Base-by-base conservation (phyloP, 2,797 vertebrate species). In the Octomys mimax region DNA sequence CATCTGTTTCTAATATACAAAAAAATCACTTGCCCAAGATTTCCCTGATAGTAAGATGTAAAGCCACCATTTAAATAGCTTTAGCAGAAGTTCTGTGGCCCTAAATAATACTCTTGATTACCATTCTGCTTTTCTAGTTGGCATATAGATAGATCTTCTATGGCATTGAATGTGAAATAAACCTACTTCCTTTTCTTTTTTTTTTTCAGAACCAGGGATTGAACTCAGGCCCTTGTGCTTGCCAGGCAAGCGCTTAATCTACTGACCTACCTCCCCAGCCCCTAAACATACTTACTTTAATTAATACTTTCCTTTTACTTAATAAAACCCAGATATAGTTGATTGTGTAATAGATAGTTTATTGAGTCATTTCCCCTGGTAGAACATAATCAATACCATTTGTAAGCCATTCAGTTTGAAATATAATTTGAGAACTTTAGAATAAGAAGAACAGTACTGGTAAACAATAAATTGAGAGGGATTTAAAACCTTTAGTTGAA, bases 301-400 rank as follows among this genome's bases (percentile, higher is more conserved):
- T 73, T 87, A 78, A 3, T 83, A 61, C 46, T 91, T 91, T 49
- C 28, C 42, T 91, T 96, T 83, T 90, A 80, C 39, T 83, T 85
- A 49, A 80, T 59, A 95, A 75, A 61, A 84, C 42, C 39, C n/a
- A 93, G 39, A 77, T 89, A 70, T 81, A 91, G 9, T 49, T 93
- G 28, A 94, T 10, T 91, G 21, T 86, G 22, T 83, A 82, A 24
- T 26, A 66, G 4, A 73, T 5, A 73, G 16, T 33, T 83, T 89
- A 75, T 13, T 82, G 75, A 22, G 19, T 81, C 59, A 87, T 88
- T 91, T 71, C 2, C 52, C 59, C 19, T 88, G 36, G 2, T 57
- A 84, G 49, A 91, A 14, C 42, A 79, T 80, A 92, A 71, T 70
- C 36, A 86, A 28, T 87, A 79, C 31, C 6, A 92, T 77, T 90